Conservation (phyloP, 2,113 vertebrate species). For the Sander vitreus region DNA sequence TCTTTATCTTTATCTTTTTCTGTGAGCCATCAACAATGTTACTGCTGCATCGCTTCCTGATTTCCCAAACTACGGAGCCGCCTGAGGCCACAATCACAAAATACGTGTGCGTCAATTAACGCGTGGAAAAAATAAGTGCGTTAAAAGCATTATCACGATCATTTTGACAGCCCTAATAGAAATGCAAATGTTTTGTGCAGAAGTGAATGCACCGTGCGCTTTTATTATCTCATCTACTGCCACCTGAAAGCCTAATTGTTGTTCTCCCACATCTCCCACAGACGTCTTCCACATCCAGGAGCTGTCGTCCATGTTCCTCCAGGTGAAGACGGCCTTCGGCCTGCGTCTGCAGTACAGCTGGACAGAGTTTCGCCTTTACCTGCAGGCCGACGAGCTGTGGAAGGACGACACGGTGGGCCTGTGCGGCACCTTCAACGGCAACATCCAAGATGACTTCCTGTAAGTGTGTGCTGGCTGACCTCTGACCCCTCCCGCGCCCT, state of each 20-base stretch:
- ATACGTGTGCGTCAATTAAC: too few species aligned
- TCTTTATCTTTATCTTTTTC: too few species aligned
- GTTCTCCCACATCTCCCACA: constrained; percentile 71
- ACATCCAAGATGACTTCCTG: constrained; percentile 97
- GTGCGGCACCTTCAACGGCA: constrained; percentile 98
- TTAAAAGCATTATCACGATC: too few species aligned
- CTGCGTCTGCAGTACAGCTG: constrained; percentile 91
- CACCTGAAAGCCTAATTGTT: not conserved
- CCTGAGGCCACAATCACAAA: too few species aligned
- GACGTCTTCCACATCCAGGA: constrained; percentile 92
- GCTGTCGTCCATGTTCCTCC: constrained; percentile 93
- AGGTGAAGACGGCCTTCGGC: constrained; percentile 89
- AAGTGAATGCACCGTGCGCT: too few species aligned
- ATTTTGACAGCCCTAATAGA: too few species aligned
- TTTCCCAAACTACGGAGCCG: too few species aligned
- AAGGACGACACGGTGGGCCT: constrained; percentile 92
- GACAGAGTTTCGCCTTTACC: constrained; percentile 92
- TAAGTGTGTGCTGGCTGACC: constrained; percentile 78
- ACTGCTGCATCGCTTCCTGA: too few species aligned
- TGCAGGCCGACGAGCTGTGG: constrained; percentile 90
- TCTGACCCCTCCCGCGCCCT: constrained; percentile 39
- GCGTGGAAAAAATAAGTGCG: too few species aligned
- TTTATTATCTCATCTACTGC: not conserved
- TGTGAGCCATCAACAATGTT: too few species aligned
- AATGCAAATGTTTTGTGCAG: too few species aligned